Base-by-base conservation (phyloP, 1,140 invertebrate species). In the Lysiphlebus fabarum region DNA sequence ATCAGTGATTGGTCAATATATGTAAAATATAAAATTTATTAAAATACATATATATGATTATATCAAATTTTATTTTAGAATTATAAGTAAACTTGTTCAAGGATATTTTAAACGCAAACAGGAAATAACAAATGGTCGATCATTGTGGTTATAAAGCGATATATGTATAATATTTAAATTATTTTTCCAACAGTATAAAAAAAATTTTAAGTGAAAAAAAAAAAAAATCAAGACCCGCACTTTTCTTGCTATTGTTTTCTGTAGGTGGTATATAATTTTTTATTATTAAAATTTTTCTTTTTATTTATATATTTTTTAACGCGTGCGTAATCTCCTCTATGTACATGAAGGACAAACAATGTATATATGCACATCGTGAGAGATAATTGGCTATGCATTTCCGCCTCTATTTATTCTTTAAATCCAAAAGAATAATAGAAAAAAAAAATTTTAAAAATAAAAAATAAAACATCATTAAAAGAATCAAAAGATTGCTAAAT, bases 211-310 rank as follows among this genome's bases (percentile, higher is more conserved):
- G 48, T 43, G 49, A 34, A 33, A 11, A 50, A 49, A n/a, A 26
- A 47, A 54, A 53, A 12, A n/a, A 56, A 61, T 56, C 59, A 26
- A 26, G 59, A 59, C 62, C 59, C 59, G 56, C 56, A 63, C 56
- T 56, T 64, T 64, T 61, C 59, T 56, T 58, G 45, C 56, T 38
- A 61, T 61, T 58, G 56, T 64, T 61, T 63, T 64, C 57, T 33
- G 50, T 50, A 11, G 34, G 17, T 26, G 17, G n/a, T n/a, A n/a
- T n/a, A n/a, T n/a, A n/a, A 47, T n/a, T 54, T 63, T 63, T 45
- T 53, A 17, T 40, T 59, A 36, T 37, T 8, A 47, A 14, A n/a
- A 17, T 40, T 37, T 38, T 45, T 12, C 34, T 10, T 57, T 36
- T 48, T 54, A 48, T 37, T 26, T n/a, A n/a, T n/a, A n/a, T n/a